Base-by-base conservation (phyloP, 2,797 vertebrate genomes). In the Sylvia borin region DNA sequence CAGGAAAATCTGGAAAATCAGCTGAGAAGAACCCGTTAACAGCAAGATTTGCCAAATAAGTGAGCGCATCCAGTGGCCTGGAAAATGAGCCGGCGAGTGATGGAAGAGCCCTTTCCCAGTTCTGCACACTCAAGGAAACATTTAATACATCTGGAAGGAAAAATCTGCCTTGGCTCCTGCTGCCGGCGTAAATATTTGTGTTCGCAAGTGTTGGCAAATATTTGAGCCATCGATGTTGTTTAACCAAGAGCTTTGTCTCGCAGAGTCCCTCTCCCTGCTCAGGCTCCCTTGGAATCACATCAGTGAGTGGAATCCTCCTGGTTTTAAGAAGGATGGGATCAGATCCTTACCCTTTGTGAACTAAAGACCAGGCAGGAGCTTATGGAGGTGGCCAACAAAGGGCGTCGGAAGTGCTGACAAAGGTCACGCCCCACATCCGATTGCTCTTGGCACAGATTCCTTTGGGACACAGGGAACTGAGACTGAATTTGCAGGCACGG, bases 211-310 rank as follows among this genome's bases (percentile, higher is more conserved):
- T 94, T 94, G 90, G 96, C 96, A 97, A 97, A 97, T 97, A 97
- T 97, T 96, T 96, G 94, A 97, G 96, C 95, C 96, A 94, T 97
- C 93, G 32, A 94, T 90, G 95, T 94, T 96, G 95, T 96, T 96
- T 96, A 95, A 97, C 96, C 93, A 96, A 97, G 96, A 95, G 96
- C 96, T 96, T 95, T 97, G 92, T 95, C 90, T 95, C 45, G 1
- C 81, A 10, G 60, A 91, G 92, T 92, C 93, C 92, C 90, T 92
- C 88, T 91, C 86, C 70, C 90, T 96, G 72, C 88, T 90, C 88
- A 45, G 92, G 88, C 95, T 97, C 86, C 92, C 80, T 78, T 57
- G 70, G 88, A 97, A 92, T 95, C 95, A 86, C 95, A 92, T 84
- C 93, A 90, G 91, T 9, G 27, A 74, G 53, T 61, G 53, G 92